Evolutionary conservation across 1,140 invertebrate genomes (phyloP), one percentile per base, ranked within the genome.

Genomic region (Plectrocnemia conspersa): DNA sequence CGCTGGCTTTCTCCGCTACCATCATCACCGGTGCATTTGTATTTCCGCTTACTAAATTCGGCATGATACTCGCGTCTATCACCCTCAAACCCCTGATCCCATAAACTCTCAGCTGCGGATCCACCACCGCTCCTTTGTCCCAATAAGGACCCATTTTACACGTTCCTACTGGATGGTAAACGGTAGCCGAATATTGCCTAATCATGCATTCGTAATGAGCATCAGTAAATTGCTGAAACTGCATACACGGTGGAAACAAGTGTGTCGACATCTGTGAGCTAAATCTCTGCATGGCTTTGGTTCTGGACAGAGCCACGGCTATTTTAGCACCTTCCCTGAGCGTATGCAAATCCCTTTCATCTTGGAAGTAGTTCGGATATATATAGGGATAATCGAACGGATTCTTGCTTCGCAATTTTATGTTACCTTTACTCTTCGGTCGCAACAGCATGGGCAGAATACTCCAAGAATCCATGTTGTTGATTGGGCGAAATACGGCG

Each of bases 301-400:
- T 91, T 55, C 80, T 79, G 11, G 86, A 88, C 6, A 91, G 65
- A 0, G 84, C 84, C 0, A 90, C 73, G 0, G 77, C 83, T 18
- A 91, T 84, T 68, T 90, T 91, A 0, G 87, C 87, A 0, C 89
- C 89, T 71, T 93, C 91, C 2, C 93, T 77, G 24, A 94, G 68
- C 0, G 82, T 85, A 22, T 84, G 83, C 58, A 92, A 78, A 63
- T 95, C 91, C 13, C 82, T 76, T 1, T 85, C 84, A 46, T 93
- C 85, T 4, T 79, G 76, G 59, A 96, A 83, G 63, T 96, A 96
- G 66, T 93, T 94, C 0, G 95, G 91, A 66, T 93, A 88, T 44
- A 98, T 93, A 11, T 92, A 77, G 0, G 96, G 96, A 66, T 93
- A 88, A 58, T 93, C 86, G 55, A 85, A 86, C 0, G 95, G 95